A percentile compares a stretch with the other conserved stretches of the same genome.
phyloP scores from a whole-genome alignment of 2,113 vertebrate species.

The Genyomyrus donnyi region DNA sequence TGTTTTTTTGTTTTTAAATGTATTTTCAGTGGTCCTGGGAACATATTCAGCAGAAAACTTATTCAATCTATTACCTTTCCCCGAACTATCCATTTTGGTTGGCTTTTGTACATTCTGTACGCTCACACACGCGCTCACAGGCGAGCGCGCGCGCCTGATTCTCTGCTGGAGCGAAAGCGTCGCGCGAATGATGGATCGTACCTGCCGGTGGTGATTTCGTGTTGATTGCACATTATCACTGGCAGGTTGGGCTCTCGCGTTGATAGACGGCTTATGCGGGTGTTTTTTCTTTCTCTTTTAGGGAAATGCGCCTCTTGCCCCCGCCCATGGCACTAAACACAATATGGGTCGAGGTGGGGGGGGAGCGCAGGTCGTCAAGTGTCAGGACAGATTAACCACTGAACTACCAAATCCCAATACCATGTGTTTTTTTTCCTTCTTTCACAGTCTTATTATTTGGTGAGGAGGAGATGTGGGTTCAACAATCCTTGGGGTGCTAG shows the following conservation, averaged over 20 bases:
- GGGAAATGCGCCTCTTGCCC: slow-evolving; percentile 6
- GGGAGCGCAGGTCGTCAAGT: background rate
- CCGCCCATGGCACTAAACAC: slow-evolving; percentile 13
- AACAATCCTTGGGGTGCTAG: background rate
- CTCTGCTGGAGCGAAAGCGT: slow-evolving; percentile 20
- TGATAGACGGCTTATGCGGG: slow-evolving; percentile 73
- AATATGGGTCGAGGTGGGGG: slow-evolving; percentile 12
- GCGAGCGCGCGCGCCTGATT: slow-evolving; percentile 54
- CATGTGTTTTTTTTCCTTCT: background rate
- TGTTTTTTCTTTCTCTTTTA: slow-evolving; percentile 18
- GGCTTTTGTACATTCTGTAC: background rate
- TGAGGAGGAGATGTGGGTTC: background rate
- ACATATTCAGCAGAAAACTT: background rate
- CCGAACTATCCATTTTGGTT: background rate
- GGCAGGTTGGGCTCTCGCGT: slow-evolving; percentile 67
- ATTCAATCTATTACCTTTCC: background rate
- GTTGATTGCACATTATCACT: slow-evolving; percentile 79
- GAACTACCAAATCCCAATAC: slow-evolving; percentile 4
- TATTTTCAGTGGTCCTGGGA: background rate
- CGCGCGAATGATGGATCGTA: slow-evolving; percentile 18
- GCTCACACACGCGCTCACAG: slow-evolving; percentile 20
- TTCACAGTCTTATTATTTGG: background rate
- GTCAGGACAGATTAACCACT: slow-evolving; percentile 25
- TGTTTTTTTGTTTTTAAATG: background rate
- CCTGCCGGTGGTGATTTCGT: slow-evolving; percentile 56